Evolutionary conservation across 23 tunicate genomes (phyloP).

Genomic region (Pegea sp.): DNA sequence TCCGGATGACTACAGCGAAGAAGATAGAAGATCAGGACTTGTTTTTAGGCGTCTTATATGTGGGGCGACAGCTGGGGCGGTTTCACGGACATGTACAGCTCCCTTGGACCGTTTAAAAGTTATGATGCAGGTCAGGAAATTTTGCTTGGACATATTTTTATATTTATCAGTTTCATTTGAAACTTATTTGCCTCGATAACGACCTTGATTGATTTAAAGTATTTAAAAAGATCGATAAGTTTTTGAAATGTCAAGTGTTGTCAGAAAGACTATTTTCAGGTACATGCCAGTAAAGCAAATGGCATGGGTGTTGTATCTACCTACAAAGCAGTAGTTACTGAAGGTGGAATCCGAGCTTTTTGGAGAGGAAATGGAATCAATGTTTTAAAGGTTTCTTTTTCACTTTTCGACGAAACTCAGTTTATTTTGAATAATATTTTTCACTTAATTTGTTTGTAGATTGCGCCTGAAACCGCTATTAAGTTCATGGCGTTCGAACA

Average conservation of each 20-base stretch:
- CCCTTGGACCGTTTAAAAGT: slow-evolving; percentile 94
- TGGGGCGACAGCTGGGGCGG: slow-evolving; percentile 93
- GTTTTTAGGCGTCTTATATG: slow-evolving; percentile 73
- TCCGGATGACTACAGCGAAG: slow-evolving; percentile 72
- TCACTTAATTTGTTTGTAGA: slow-evolving; percentile 9
- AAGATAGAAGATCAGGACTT: slow-evolving; percentile 55
- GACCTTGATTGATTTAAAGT: too few relatives aligned
- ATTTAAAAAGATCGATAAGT: too few relatives aligned
- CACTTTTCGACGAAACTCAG: not conserved
- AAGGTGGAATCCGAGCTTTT: slow-evolving; percentile 63
- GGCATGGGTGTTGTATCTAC: slow-evolving; percentile 42
- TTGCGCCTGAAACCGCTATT: slow-evolving; percentile 88
- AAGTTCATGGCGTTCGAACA: slow-evolving; percentile 76
- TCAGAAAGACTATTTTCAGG: too few relatives aligned
- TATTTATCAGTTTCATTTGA: not conserved
- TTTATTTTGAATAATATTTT: not conserved
- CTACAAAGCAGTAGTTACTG: slow-evolving; percentile 30
- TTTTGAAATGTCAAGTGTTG: too few relatives aligned
- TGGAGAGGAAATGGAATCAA: slow-evolving; percentile 98
- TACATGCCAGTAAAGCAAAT: slow-evolving; percentile 74
- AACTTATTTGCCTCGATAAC: not conserved
- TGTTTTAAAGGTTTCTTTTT: slow-evolving; percentile 47
- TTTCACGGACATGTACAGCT: slow-evolving; percentile 88
- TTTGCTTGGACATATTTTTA: not conserved
- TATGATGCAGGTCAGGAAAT: slow-evolving; percentile 39